phyloP scores from a whole-genome alignment of 2,797 vertebrate genomes.

The Sebastes paucispinis region DNA sequence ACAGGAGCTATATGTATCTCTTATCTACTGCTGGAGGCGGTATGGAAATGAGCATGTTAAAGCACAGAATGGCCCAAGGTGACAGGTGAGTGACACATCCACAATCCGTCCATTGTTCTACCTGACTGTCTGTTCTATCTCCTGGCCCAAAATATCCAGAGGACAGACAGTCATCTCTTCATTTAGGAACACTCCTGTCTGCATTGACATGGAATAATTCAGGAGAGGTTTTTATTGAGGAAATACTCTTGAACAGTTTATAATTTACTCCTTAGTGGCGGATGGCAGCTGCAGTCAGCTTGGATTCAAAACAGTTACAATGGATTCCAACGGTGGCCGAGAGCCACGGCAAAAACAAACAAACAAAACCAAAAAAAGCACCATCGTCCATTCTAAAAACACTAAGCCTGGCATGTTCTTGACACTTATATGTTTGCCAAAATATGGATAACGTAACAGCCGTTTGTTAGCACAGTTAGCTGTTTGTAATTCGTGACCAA shows the following conservation, averaged over 20 bases:
- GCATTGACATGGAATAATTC: not conserved
- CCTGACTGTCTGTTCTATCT: not conserved
- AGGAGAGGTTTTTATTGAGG: not conserved
- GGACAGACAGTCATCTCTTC: not conserved
- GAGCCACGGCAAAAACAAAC: not conserved
- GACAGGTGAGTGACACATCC: constrained; percentile 54
- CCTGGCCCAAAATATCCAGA: not conserved
- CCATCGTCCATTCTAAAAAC: not conserved
- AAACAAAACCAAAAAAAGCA: not conserved
- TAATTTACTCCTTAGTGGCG: not conserved
- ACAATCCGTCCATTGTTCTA: constrained; percentile 17
- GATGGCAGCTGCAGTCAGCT: not conserved
- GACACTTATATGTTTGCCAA: not conserved
- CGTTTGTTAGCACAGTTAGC: not conserved
- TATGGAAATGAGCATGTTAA: constrained; percentile 43
- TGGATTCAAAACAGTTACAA: not conserved
- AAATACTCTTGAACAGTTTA: constrained; percentile 7
- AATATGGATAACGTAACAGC: not conserved
- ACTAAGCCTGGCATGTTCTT: not conserved
- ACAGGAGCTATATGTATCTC: constrained; percentile 45
- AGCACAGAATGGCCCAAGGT: constrained; percentile 38
- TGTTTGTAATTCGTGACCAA: not conserved
- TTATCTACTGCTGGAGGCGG: constrained; percentile 55
- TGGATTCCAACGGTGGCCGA: not conserved
- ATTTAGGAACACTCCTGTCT: not conserved